Percentiles rank a stretch among this genome's conserved stretches.
These are phyloP conservation scores for Pogonocherus hispidulus DNA, from an alignment of 2,888 invertebrate species.

Conservation along the genomic window DNA sequence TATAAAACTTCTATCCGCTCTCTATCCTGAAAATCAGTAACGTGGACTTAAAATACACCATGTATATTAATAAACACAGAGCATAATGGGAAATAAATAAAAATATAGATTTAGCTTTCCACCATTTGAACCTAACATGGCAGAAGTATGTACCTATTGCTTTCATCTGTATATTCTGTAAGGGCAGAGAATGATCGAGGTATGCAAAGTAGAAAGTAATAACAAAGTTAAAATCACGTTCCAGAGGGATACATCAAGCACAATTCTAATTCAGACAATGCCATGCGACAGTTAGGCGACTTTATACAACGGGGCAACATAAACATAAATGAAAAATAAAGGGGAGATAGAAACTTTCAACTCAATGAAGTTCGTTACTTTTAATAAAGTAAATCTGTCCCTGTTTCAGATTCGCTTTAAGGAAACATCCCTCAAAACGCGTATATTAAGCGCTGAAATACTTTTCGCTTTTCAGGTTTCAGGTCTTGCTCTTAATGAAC, in stretches of 20 bases:
- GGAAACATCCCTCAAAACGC: slow-evolving; percentile 37
- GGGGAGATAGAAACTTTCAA: slow-evolving; percentile 43
- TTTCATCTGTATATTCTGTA: not conserved
- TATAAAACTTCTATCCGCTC: too few relatives aligned
- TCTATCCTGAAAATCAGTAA: too few relatives aligned
- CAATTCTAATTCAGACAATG: slow-evolving; percentile 40
- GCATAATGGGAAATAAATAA: too few relatives aligned
- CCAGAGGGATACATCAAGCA: slow-evolving; percentile 27
- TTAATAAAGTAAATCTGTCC: slow-evolving; percentile 51
- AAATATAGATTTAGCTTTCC: too few relatives aligned
- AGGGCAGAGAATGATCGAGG: not conserved
- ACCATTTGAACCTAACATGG: too few relatives aligned
- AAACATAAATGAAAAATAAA: slow-evolving; percentile 48
- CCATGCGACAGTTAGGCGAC: slow-evolving; percentile 28
- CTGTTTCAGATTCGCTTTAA: slow-evolving; percentile 36
- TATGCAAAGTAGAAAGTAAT: not conserved
- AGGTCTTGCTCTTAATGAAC: slow-evolving; percentile 40
- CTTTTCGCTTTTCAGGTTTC: slow-evolving; percentile 35
- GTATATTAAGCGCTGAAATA: slow-evolving; percentile 12
- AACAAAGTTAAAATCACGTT: not conserved
- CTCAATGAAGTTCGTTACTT: slow-evolving; percentile 52
- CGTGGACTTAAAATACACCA: too few relatives aligned
- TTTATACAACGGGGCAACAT: slow-evolving; percentile 37
- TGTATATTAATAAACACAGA: too few relatives aligned
- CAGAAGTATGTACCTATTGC: not conserved